Percentiles rank a stretch among this genome's conserved stretches.
These are phyloP conservation scores for Thymallus thymallus DNA, from an alignment of 2,113 vertebrate species.

Conservation along the genomic window DNA sequence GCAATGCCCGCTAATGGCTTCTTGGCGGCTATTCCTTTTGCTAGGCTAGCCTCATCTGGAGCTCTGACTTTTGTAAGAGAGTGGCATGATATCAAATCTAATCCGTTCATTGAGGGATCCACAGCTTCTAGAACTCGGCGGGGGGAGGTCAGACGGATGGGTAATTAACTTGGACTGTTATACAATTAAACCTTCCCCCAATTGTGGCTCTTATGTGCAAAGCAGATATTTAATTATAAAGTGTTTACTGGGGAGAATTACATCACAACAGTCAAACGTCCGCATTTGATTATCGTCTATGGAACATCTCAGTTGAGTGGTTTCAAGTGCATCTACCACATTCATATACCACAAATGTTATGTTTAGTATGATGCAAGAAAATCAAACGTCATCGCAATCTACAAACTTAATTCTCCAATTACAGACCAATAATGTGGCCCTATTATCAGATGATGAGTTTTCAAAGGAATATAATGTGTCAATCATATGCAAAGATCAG, in stretches of 20 bases:
- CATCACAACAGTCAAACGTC: slow-evolving; percentile 32
- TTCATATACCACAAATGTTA: background rate
- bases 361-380: background rate
- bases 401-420: background rate
- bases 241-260: slow-evolving; percentile 56
- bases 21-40: slow-evolving; percentile 20
- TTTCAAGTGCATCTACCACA: background rate
- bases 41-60: slow-evolving; percentile 42
- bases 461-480: background rate
- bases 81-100: slow-evolving; percentile 45
- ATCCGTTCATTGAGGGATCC: slow-evolving; percentile 45
- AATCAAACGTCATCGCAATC: background rate
- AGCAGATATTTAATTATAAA: slow-evolving; percentile 56
- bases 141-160: slow-evolving; percentile 47
- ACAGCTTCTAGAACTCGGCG: slow-evolving; percentile 45
- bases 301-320: background rate
- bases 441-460: background rate
- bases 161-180: slow-evolving; percentile 66
- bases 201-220: slow-evolving; percentile 54
- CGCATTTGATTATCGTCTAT: background rate
- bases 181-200: slow-evolving; percentile 61
- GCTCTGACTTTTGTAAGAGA: slow-evolving; percentile 30
- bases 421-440: background rate
- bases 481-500: background rate
- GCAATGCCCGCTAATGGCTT: slow-evolving; percentile 12